Evolutionary conservation across 2,797 vertebrate species (phyloP), one percentile per base, ranked within the genome.

Genomic region (Tarsius wallacei): DNA sequence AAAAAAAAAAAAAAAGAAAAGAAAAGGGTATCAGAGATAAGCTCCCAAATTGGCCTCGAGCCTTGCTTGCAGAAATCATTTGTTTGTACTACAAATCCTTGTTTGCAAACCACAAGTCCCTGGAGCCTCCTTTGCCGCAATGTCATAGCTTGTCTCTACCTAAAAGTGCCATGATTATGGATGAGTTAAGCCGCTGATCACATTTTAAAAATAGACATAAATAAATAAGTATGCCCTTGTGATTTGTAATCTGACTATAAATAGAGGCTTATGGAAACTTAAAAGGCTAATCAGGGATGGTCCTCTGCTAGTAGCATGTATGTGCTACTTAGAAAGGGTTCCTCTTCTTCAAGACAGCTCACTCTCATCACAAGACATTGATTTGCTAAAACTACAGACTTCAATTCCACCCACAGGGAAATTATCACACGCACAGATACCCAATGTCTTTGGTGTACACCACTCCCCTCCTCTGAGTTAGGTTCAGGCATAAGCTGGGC

Each of bases 361-460:
- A 55, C 22, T 21, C 77, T 21, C 64, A 71, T 70, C 22, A 51
- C 31, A 93, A 22, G 24, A 74, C 36, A 51, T 47, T 16, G 26
- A 74, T 26, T 73, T 94, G 49, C 36, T 70, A 51, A 80, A 59
- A 77, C 28, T 57, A 36, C 36, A 16, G 7, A 2, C 24, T 57
- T 17, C 22, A 74, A 21, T 5, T 33, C 33, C 14, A 55, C 8
- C 19, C 14, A 66, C 15, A 33, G 33, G n/a, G 66, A 57, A 66
- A 66, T 33, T n/a, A 24, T 53, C 26, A 24, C 10, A 2, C 55
- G 16, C 49, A 71, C 31, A 57, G 70, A 64, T 63, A n/a, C 14
- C 4, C 66, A 11, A 0, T 0, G 0, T 42, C 28, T 82, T 73
- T 64, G n/a, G 61, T 26, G n/a, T n/a, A 12, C 5, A 0, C 15